Evolutionary conservation across 2,113 vertebrate genomes (phyloP).

Genomic region (Nipponia nippon): DNA sequence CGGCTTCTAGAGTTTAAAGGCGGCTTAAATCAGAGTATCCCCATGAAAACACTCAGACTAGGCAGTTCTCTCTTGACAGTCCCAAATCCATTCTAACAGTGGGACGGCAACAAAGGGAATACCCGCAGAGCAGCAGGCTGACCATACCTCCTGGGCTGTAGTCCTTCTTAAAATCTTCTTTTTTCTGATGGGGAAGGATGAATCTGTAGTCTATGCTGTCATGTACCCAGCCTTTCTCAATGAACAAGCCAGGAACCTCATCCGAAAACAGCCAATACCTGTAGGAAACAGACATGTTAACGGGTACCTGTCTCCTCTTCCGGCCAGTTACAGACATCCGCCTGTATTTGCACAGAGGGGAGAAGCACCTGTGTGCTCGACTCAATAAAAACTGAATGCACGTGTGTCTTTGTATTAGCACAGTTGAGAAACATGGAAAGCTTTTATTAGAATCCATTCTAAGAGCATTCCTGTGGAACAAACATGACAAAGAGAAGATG

Average conservation of each 20-base stretch:
- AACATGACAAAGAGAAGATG: background rate
- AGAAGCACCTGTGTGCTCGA: background rate
- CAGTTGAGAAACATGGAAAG: background rate
- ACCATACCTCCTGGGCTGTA: conserved; percentile 62
- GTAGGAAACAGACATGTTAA: background rate
- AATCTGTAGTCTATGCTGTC: conserved; percentile 91
- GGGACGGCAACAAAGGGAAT: background rate
- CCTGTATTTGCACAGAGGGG: background rate
- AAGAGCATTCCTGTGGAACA: background rate
- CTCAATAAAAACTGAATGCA: background rate
- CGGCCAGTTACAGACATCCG: background rate
- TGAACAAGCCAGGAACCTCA: conserved; percentile 91
- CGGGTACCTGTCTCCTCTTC: background rate
- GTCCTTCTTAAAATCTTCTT: conserved; percentile 63
- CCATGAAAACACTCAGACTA: background rate
- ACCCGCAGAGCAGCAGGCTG: background rate
- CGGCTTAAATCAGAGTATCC: background rate
- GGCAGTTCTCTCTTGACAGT: background rate
- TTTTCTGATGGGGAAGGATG: conserved; percentile 75
- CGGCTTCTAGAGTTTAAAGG: background rate
- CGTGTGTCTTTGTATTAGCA: background rate
- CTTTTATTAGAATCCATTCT: background rate
- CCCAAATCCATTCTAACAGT: background rate
- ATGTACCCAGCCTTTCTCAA: conserved; percentile 97
- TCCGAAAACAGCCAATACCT: conserved; percentile 99